A percentile compares a stretch with the other conserved stretches of the same genome.
Conservation (phyloP, 2,797 vertebrate species). For the Threskiornis aethiopicus region DNA sequence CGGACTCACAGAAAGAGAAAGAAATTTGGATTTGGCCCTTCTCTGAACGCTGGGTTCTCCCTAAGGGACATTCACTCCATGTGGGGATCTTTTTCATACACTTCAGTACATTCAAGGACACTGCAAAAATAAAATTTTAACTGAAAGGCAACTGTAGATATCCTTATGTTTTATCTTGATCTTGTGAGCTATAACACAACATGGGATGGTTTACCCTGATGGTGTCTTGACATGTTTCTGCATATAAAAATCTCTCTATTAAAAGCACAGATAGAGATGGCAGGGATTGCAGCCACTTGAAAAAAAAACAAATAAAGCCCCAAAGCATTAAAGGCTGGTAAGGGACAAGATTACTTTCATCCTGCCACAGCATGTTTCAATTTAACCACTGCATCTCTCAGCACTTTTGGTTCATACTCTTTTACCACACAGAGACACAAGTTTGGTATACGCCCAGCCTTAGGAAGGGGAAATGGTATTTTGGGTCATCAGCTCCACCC, state of each 20-base stretch:
- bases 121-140: background rate
- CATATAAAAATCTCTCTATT: background rate
- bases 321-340: constrained; percentile 16
- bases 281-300: background rate
- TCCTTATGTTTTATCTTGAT: background rate
- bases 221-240: background rate
- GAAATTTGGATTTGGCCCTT: background rate
- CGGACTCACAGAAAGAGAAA: background rate
- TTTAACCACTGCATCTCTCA: constrained; percentile 62
- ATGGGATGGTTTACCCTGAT: background rate
- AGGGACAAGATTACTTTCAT: constrained; percentile 55
- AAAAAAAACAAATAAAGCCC: background rate
- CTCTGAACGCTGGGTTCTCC: background rate
- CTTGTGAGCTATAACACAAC: background rate
- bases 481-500: constrained; percentile 44
- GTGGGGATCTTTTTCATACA: background rate
- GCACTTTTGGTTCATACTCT: constrained; percentile 53
- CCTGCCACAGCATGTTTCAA: constrained; percentile 60
- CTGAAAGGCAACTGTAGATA: background rate
- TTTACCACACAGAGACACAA: constrained; percentile 21
- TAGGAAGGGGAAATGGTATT: constrained; percentile 53
- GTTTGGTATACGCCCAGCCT: constrained; percentile 16
- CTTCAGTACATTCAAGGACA: background rate
- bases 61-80: background rate
- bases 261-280: constrained; percentile 10